These are phyloP conservation scores for Podarcis raffonei DNA, from an alignment of 2,113 vertebrate genomes.

Conservation along the genomic window DNA sequence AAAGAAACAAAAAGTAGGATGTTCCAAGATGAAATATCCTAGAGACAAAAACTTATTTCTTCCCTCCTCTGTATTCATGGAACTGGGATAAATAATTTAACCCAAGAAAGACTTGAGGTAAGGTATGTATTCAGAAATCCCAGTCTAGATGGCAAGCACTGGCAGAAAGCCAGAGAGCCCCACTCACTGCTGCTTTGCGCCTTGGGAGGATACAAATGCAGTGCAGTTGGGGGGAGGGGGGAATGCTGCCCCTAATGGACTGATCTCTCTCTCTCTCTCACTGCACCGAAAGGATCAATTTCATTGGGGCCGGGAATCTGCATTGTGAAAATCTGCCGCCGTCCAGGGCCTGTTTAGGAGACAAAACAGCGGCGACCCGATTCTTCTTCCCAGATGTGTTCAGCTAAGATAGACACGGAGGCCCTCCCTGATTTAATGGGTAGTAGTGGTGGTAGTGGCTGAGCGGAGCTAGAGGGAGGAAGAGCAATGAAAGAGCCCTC, in stretches of 20 bases:
- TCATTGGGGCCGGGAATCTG: fast-evolving
- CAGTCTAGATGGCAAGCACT: fast-evolving
- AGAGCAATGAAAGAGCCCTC: neutral
- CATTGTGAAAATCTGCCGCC: fast-evolving
- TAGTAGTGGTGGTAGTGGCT: neutral
- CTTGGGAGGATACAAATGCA: neutral
- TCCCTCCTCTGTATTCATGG: neutral
- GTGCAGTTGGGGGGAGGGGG: neutral
- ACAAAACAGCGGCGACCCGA: neutral
- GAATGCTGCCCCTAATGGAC: conserved; percentile 57
- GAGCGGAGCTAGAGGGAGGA: conserved; percentile 19
- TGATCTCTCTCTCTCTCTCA: conserved; percentile 51
- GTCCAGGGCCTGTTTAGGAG: fast-evolving
- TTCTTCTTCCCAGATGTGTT: neutral
- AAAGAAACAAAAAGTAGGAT: neutral
- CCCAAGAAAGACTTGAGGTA: conserved; percentile 5
- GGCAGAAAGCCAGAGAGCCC: too few species aligned
- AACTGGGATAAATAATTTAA: neutral
- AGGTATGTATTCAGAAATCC: conserved; percentile 14
- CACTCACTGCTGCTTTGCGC: neutral
- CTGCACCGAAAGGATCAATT: conserved; percentile 10
- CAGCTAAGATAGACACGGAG: neutral
- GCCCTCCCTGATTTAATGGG: neutral
- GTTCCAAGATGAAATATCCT: neutral
- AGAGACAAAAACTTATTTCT: neutral